Base-by-base conservation (phyloP, 2,113 vertebrate genomes). In the Ornithorhynchus anatinus region DNA sequence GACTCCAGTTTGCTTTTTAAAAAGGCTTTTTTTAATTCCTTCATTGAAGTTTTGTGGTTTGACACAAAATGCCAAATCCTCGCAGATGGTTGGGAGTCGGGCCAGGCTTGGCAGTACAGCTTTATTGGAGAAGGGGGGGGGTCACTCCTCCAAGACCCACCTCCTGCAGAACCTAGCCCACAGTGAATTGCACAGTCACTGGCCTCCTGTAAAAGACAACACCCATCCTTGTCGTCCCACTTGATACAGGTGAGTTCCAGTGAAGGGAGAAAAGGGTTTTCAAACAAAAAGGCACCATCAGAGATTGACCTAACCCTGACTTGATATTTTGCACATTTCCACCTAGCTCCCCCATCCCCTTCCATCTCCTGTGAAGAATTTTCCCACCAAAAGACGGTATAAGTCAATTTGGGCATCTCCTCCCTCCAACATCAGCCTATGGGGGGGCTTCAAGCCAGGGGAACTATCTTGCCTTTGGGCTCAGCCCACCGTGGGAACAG, bases 1-100 rank as follows among this genome's bases (percentile, higher is more conserved):
- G n/a, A n/a, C n/a, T n/a, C n/a, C n/a, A n/a, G n/a, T 1, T 51
- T 20, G 19, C 19, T 39, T 89, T 90, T 84, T 87, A 89, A 89
- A 86, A 89, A 89, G 81, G 85, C 74, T 89, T 90, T 89, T 74
- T 89, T 90, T 89, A 86, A 87, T 90, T 86, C 80, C 86, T 88
- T 85, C 81, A 85, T 75, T 72, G 71, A 77, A 77, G 58, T 85
- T 73, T 80, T 73, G 72, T 75, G 29, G 84, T 89, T 62, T 72
- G 82, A 89, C 50, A 82, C 79, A 87, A 87, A 74, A 59, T 79
- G 76, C 80, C 63, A 79, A 37, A 72, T 67, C 59, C 74, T 37
- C 50, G 80, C 69, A 52, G 48, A 8, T 32, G 0, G 0, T 59
- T 68, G 51, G 59, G 68, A 45, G 1, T 5, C 10, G 45, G 68